Evolutionary conservation across 2,888 invertebrate genomes (phyloP), one percentile per base, ranked within the genome.

Genomic region (Eudiplozoon nipponicum): DNA sequence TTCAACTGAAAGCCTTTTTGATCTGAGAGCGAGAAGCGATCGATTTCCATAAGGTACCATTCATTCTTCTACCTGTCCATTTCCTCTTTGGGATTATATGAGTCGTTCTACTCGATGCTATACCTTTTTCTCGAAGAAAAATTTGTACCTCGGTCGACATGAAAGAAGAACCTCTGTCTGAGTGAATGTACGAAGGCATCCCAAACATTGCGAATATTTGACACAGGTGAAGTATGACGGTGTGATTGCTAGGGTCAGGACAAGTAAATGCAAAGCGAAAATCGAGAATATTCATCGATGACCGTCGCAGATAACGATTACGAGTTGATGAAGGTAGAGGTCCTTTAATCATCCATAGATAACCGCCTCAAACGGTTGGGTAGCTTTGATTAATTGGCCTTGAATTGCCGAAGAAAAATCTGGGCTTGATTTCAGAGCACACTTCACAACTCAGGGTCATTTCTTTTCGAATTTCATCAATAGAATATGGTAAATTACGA

Each of bases 311-410:
- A 19, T 44, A 48, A 11, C 20, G 41, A 28, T 47, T 47, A 20
- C 31, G 36, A 2, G 46, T 36, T n/a, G n/a, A n/a, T 15, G 46
- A 45, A 13, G 36, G 19, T 7, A 47, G 22, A 15, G 45, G 45
- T 1, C 46, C 48, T 34, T 47, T 47, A 34, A 48, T n/a, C n/a
- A 48, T 21, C 48, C 43, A 7, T 46, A n/a, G 28, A 42, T 48
- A 1, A 49, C 26, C 17, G 45, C 36, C 41, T 49, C 47, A 28
- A 45, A 40, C 2, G 42, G 44, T 3, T 44, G 35, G 22, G 46
- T 47, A n/a, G 47, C 46, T 37, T 47, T 47, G n/a, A 46, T 40
- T 11, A 48, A 34, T 3, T 28, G 22, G 28, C 19, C 22, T 15
- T 18, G 11, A 23, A n/a, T 18, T 20, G 13, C 4, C n/a, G n/a